Evolutionary conservation across 2,888 invertebrate genomes (phyloP).

Genomic region (Listrodromus nycthemerus): DNA sequence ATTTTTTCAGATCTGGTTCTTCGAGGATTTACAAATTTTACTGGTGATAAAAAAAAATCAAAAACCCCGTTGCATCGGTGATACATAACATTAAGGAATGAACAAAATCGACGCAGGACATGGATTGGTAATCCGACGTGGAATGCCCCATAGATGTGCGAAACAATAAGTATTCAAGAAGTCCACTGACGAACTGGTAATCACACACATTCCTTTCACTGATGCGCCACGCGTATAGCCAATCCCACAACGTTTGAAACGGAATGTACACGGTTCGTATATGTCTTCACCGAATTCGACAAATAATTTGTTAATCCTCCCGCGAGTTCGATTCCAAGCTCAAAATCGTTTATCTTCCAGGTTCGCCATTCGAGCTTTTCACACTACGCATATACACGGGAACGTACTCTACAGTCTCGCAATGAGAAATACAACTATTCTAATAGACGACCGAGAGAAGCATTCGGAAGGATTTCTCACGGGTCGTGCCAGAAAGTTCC

Average conservation of each 20-base stretch:
- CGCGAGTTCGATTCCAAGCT: background rate
- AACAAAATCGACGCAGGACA: no score
- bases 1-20: no score
- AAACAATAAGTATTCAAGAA: background rate
- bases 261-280: background rate
- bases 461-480: slow-evolving; percentile 8
- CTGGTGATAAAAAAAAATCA: no score
- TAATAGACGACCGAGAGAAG: slow-evolving; percentile 5
- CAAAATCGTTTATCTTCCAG: background rate
- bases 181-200: background rate
- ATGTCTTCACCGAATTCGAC: slow-evolving; percentile 2
- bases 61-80: no score
- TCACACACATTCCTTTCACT: background rate
- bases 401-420: background rate
- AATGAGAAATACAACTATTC: background rate
- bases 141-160: background rate
- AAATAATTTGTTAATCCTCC: slow-evolving; percentile 24
- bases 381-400: background rate
- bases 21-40: no score
- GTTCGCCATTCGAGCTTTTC: background rate
- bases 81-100: background rate
- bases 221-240: background rate
- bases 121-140: no score
- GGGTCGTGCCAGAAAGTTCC: background rate
- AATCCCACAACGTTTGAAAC: background rate